Base-by-base conservation (phyloP, 2,888 invertebrate genomes). In the Operophtera brumata region DNA sequence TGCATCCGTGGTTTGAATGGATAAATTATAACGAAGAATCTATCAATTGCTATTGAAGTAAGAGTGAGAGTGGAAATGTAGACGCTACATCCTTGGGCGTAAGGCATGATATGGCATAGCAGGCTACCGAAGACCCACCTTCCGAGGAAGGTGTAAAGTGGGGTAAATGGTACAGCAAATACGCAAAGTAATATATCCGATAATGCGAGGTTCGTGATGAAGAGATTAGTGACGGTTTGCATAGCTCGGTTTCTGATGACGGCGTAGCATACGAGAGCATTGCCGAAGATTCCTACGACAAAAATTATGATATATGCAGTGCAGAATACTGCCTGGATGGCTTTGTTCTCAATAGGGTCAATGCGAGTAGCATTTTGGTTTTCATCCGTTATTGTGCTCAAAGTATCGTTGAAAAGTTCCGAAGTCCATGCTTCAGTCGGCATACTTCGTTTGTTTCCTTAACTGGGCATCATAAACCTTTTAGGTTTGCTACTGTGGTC, bases 201-300 rank as follows among this genome's bases (percentile, higher is more conserved):
- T 61, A 97, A 87, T 25, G 97, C 97, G 65, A 97, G 90, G 84
- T 97, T 97, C 69, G 95, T 95, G 84, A 97, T 97, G 89, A 97
- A 97, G 57, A 96, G 92, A 86, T 97, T 97, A 61, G 97, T 97
- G 62, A 97, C 97, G 0, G 96, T 96, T 86, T 96, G 97, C 97
- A 97, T 97, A 59, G 94, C 93, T 70, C 94, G 93, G 80, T 96
- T 97, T 42, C 95, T 92, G 55, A 94, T 92, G 9, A 97, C 97
- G 7, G 96, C 96, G 79, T 94, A 96, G 70, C 96, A 95, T 46
- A 97, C 97, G 49, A 97, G 86, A n/a, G 93, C 93, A 75, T 96
- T 96, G 1, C 96, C 96, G 69, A 94, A 94, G 30, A 96, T 88
- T 2, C 97, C 97, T 14, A 96, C 89, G 6, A 94, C 85, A 76